Evolutionary conservation across 1,140 invertebrate species (phyloP), one percentile per base, ranked within the genome.

Genomic region (Apis mellifera): DNA sequence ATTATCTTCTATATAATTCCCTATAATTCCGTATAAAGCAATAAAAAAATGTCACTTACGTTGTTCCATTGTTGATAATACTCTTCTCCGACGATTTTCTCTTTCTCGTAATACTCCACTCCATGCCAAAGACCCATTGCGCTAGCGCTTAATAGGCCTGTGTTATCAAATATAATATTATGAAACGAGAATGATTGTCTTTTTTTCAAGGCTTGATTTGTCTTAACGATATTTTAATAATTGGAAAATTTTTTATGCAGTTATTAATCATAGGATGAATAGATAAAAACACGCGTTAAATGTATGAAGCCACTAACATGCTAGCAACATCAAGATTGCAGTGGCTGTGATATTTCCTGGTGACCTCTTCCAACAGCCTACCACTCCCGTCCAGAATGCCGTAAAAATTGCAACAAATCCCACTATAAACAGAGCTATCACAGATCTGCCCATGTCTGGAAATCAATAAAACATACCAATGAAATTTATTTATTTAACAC

Each of bases 41-140:
- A 15, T 48, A 59, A 9, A 78, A 69, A 70, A 50, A 54, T 12
- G 1, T 73, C 32, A 96, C 96, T 96, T 96, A 99, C 98, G 93
- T 96, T 96, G 92, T 96, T 97, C 98, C 98, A 99, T 91, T 97
- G 97, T 93, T 98, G 97, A 91, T 97, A 98, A 91, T 96, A 98
- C 90, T 98, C 97, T 90, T 98, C 97, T 59, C 97, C 98, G 72
- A 98, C 97, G 52, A 98, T 96, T 93, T 98, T 98, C 93, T 98
- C 97, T 92, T 98, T 98, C 93, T 99, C 98, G 90, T 98, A 99
- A 93, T 98, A 99, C 93, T 99, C 98, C 32, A 98, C 98, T 54
- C 97, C 98, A 92, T 99, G 98, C 98, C 98, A 99, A 52, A 99
- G 95, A 71, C 98, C 98, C 98, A 99, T 99, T 55, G 96, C 97